Percentiles rank a stretch among this genome's conserved stretches.
These are phyloP conservation scores for cat (Felis catus) DNA, from an alignment of 2,113 vertebrate species.

Conservation along the genomic window DNA sequence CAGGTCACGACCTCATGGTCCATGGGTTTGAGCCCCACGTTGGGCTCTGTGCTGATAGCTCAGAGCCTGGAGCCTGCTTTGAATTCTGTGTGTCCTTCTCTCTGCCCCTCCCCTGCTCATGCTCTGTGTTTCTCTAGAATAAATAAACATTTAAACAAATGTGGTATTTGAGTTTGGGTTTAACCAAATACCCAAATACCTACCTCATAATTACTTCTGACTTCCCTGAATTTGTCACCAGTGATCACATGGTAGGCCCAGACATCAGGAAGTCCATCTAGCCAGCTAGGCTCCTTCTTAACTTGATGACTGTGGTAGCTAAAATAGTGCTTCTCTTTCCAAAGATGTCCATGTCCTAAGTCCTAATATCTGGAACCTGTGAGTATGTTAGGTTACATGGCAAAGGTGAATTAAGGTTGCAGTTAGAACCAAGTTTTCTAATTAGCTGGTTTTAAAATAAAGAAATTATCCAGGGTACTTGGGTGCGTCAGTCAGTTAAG, in stretches of 20 bases:
- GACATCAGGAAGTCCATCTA: not conserved
- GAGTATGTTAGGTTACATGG: not conserved
- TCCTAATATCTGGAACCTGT: not conserved
- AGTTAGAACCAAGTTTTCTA: not conserved
- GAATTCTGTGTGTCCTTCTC: too few species aligned
- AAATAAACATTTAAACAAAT: not conserved
- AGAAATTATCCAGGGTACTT: not conserved
- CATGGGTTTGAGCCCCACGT: too few species aligned
- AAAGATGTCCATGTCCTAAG: not conserved
- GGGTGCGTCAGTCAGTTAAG: too few species aligned
- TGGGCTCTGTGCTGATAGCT: too few species aligned
- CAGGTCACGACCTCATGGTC: too few species aligned
- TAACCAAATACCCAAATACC: not conserved
- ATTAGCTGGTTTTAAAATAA: conserved; percentile 4
- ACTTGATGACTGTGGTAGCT: not conserved
- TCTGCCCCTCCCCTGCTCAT: too few species aligned
- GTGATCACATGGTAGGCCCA: not conserved
- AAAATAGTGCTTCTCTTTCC: not conserved
- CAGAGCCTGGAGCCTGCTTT: too few species aligned
- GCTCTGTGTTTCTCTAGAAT: too few species aligned
- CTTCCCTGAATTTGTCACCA: not conserved
- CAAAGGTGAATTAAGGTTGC: not conserved
- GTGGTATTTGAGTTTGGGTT: not conserved
- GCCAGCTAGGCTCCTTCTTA: not conserved
- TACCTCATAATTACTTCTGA: not conserved